A percentile compares a stretch with the other conserved stretches of the same genome.
phyloP scores from a whole-genome alignment of 2,797 vertebrate genomes.

The Sebastes hubbsi region DNA sequence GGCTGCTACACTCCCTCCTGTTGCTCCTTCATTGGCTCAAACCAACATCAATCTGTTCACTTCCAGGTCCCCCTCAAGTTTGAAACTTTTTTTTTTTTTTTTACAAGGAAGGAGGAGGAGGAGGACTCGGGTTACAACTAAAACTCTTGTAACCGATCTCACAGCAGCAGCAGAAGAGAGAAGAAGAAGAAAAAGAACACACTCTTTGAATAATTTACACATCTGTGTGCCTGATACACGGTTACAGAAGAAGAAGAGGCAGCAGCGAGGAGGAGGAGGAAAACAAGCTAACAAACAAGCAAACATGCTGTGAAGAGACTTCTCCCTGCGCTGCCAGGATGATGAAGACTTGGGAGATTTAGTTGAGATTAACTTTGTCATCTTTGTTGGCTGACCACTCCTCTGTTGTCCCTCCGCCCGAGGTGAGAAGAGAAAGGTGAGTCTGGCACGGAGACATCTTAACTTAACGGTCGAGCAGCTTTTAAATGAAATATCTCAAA shows the following conservation, averaged over 20 bases:
- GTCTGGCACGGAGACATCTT: constrained; percentile 9
- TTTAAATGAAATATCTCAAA: constrained; percentile 15
- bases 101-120: constrained; percentile 27
- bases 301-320: constrained; percentile 54
- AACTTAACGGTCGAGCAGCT: constrained; percentile 15
- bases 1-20: constrained; percentile 29
- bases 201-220: constrained; percentile 84
- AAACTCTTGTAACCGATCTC: constrained; percentile 79
- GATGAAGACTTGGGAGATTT: constrained; percentile 76
- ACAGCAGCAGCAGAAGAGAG: constrained; percentile 22
- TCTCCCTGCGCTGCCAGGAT: constrained; percentile 23
- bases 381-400: constrained; percentile 13
- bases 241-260: background rate
- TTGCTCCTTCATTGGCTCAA: constrained; percentile 69
- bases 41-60: constrained; percentile 71
- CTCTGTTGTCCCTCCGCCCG: background rate
- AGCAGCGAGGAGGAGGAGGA: constrained; percentile 5
- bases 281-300: constrained; percentile 16
- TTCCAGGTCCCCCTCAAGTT: constrained; percentile 75
- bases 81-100: constrained; percentile 83
- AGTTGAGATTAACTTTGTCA: constrained; percentile 40
- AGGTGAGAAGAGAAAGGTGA: constrained; percentile 69
- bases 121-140: constrained; percentile 81
- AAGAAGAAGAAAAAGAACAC: constrained; percentile 62
- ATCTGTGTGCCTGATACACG: constrained; percentile 52